Evolutionary conservation across 2,888 invertebrate species (phyloP).

Genomic region (Thysanoteuthis rhombus): DNA sequence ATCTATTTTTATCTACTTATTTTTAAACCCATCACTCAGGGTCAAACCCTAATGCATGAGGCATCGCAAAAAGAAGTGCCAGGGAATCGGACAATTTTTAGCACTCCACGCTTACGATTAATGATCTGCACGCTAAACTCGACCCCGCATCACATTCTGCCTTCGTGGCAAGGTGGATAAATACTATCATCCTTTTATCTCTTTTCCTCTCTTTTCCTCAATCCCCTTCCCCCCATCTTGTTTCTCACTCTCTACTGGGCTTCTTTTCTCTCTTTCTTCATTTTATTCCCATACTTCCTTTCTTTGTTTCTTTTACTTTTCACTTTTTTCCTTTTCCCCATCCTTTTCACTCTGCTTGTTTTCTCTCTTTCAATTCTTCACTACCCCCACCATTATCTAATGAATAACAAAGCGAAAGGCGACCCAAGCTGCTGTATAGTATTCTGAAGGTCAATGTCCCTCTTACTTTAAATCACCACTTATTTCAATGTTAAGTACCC

Average conservation of each 20-base stretch:
- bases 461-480: background rate
- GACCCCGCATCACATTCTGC: too few relatives aligned
- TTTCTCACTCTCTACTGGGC: too few relatives aligned
- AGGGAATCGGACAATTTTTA: too few relatives aligned
- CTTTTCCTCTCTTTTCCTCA: background rate
- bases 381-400: background rate
- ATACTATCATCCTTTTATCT: background rate
- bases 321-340: background rate
- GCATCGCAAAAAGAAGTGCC: too few relatives aligned
- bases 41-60: too few relatives aligned
- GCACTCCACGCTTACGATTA: too few relatives aligned
- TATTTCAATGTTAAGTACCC: background rate
- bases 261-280: background rate
- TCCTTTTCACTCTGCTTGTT: background rate
- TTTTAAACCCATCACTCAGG: background rate
- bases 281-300: background rate
- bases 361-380: background rate
- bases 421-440: background rate
- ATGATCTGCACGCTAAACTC: too few relatives aligned
- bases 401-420: background rate
- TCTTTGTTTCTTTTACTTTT: background rate
- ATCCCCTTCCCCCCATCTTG: too few relatives aligned
- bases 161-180: too few relatives aligned
- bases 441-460: background rate
- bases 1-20: too few relatives aligned